Base-by-base conservation (phyloP, 2,888 invertebrate genomes). In the Gisinianus flammeolus region DNA sequence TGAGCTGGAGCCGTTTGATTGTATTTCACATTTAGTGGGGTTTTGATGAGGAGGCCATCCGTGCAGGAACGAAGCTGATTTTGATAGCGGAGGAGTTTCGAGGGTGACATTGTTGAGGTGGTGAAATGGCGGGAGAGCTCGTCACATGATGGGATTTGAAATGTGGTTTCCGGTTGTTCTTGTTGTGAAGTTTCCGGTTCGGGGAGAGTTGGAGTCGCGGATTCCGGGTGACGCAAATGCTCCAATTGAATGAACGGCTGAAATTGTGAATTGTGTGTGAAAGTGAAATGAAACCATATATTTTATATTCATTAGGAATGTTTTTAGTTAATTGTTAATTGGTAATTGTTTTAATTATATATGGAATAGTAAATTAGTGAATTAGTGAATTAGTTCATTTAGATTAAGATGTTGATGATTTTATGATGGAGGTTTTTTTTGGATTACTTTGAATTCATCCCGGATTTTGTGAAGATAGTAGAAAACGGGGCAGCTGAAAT, bases 391-490 rank as follows among this genome's bases (percentile, higher is more conserved):
- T 24, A 16, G 22, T 44, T 33, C 10, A n/a, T n/a, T n/a, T n/a
- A n/a, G n/a, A n/a, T n/a, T n/a, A n/a, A n/a, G n/a, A n/a, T n/a
- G n/a, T n/a, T n/a, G n/a, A n/a, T n/a, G n/a, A n/a, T n/a, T n/a
- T n/a, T n/a, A n/a, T 24, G 4, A 62, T 66, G 66, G 10, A 31
- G n/a, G 31, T 33, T 28, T 6, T 58, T 58, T 22, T 58, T 58
- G 2, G 22, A 24, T 44, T 44, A 44, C 67, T 30, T 35, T 31
- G 10, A 76, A 26, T 22, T 69, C 70, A 56, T 76, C 69, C 22
- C 69, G 68, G 56, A 76, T 54, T 62, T 76, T 69, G 62, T 76
- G 76, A 6, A 76, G 44, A 28, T 69, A 52, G 44, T 76, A 58
- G 30, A 62, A 69, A n/a, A 76, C 16, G 2, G 76, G 76, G 26